Base-by-base conservation (phyloP, 2,113 vertebrate species). In the Ochotona curzoniae region DNA sequence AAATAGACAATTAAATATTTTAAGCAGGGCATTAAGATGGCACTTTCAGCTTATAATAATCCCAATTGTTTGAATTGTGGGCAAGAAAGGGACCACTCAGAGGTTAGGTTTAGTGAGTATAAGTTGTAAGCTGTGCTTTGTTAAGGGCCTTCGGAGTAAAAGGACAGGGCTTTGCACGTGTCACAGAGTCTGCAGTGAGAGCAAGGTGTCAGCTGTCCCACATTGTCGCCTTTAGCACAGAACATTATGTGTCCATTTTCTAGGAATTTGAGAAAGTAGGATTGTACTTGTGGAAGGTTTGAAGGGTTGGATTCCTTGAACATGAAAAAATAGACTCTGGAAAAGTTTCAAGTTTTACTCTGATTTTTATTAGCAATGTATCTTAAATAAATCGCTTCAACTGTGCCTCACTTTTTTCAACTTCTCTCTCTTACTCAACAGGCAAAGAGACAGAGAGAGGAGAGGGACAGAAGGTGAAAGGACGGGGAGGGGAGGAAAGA, bases 311-410 rank as follows among this genome's bases (percentile, higher is more conserved):
- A 60, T 85, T 90, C 12, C 5, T 44, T 86, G 17, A 28, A 66
- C 21, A 47, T 44, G 9, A 35, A 23, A 38, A 7, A 69, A 30
- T 54, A 13, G 17, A 7, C 28, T 93, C 20, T 75, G 28, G 12
- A 12, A 18, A 91, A 71, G 12, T 0, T 71, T 92, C 30, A 90
- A 28, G 80, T 80, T 9, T 26, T 92, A 47, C 2, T 82, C 32
- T 57, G 18, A 10, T 70, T 9, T 26, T 87, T 89, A 60, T 14
- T 28, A 69, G 18, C 23, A 57, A 26, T 32, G 25, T 7, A 44
- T 87, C 23, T 83, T 86, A 25, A 92, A 83, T 86, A 63, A 44
- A 86, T 88, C 60, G 71, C 13, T 80, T 78, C 61, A 93, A 49
- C 21, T 49, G 1, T 76, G 1, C 9, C 14, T 94, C 8, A n/a